Evolutionary conservation across 2,113 vertebrate genomes (phyloP), one percentile per base, ranked within the genome.

Genomic region (Calidris pugnax): DNA sequence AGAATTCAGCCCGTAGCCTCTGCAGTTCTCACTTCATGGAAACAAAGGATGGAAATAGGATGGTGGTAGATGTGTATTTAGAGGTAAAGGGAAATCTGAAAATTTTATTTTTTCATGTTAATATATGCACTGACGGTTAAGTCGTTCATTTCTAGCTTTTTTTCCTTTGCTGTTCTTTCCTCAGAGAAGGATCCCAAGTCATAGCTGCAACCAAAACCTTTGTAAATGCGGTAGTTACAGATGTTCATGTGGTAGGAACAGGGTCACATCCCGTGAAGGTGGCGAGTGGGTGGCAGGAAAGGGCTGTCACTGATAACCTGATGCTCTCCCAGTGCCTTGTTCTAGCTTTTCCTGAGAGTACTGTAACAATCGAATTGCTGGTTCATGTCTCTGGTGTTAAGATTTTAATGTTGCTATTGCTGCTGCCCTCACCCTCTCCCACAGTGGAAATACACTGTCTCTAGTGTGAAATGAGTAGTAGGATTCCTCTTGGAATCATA

Each of bases 171-270:
- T 59, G 4, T 7, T 22, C 14, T 32, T 78, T 62, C 33, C 14
- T 87, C 8, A 39, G 50, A 64, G 23, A 74, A 74, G 47, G 7
- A 20, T 77, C 45, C 16, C 23, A 16, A 23, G 11, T 57, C n/a
- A 16, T 3, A 71, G 9, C 23, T 1, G 0, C 6, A 15, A 45
- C 33, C 50, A 26, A 59, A 67, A 21, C 5, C 33, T n/a, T 41
- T 71, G 4, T 41, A 21, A 57, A n/a, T 2, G 0, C 4, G 15
- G 27, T 14, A 37, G n/a, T 57, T 83, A 16, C 0, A 0, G 62
- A 45, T 60, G 48, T 68, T 67, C 9, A 3, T 6, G 3, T 0
- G 1, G 41, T 15, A 20, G 47, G 16, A 69, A 6, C 21, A 14
- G 33, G 24, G 21, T n/a, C 12, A 2, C 11, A 2, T 66, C 22